Evolutionary conservation across 2,888 invertebrate genomes (phyloP).

Genomic region (Phanerotoma sp.): DNA sequence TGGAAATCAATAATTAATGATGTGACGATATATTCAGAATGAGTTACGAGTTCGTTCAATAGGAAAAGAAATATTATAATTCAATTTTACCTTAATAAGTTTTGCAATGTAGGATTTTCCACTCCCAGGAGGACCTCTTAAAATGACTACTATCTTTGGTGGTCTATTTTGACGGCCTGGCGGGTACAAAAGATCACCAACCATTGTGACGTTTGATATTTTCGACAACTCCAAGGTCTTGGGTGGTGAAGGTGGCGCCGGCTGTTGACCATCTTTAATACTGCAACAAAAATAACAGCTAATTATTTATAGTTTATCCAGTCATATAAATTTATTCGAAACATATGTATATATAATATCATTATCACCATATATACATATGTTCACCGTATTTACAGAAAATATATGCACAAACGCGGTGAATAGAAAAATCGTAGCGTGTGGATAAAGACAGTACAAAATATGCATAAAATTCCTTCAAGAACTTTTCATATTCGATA

Average conservation of each 20-base stretch:
- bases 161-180: constrained; percentile 84
- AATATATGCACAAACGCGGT: too few species aligned
- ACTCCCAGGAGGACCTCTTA: constrained; percentile 92
- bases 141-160: constrained; percentile 78
- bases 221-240: constrained; percentile 51
- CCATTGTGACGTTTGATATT: constrained; percentile 61
- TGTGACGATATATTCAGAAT: too few species aligned
- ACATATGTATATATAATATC: neutral
- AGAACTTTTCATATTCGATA: too few species aligned
- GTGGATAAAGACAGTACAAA: too few species aligned
- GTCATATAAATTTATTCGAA: neutral
- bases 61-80: neutral
- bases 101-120: constrained; percentile 92
- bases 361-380: too few species aligned
- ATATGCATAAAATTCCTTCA: too few species aligned
- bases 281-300: constrained; percentile 32
- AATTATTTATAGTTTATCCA: neutral
- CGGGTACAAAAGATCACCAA: constrained; percentile 79
- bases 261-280: constrained; percentile 32
- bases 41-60: too few species aligned
- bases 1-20: too few species aligned
- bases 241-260: constrained; percentile 25
- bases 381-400: too few species aligned
- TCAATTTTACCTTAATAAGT: constrained; percentile 71
- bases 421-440: too few species aligned